A percentile compares a stretch with the other conserved stretches of the same genome.
phyloP scores from a whole-genome alignment of 2,888 invertebrate species.

The Raillietiella orientalis region DNA sequence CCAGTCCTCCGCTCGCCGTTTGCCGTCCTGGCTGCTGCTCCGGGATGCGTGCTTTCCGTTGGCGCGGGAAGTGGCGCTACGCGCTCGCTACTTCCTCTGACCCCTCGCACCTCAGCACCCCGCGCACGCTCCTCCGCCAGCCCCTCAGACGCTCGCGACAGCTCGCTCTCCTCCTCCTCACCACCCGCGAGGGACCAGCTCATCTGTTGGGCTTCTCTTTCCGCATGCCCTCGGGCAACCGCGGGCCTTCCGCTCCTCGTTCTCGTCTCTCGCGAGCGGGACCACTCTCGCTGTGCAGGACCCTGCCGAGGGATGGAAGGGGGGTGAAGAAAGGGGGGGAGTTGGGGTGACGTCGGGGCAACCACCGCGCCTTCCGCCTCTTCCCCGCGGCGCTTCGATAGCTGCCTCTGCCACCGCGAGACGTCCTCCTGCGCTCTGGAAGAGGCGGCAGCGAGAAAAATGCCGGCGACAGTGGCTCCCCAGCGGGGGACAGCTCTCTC shows the following conservation, averaged over 20 bases:
- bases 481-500: background rate
- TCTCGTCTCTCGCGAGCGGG: no score
- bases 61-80: no score
- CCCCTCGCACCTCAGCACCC: no score
- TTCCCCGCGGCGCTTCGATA: slow-evolving; percentile 9
- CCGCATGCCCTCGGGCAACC: no score
- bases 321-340: slow-evolving; percentile 10
- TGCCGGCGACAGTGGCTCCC: slow-evolving; percentile 1
- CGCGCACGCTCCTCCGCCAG: no score
- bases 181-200: no score
- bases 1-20: slow-evolving; percentile 6
- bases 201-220: no score
- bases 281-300: slow-evolving; percentile 7
- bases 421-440: background rate
- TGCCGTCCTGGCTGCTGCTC: slow-evolving; percentile 9
- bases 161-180: no score
- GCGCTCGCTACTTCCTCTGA: no score
- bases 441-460: slow-evolving; percentile 1
- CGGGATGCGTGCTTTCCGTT: slow-evolving; percentile 6
- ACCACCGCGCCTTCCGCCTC: slow-evolving; percentile 9
- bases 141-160: no score
- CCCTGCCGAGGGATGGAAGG: slow-evolving; percentile 6
- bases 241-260: no score
- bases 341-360: slow-evolving; percentile 5
- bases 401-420: background rate